These are phyloP conservation scores for Sinocyclocheilus grahami DNA, from an alignment of 2,113 vertebrate species.

Conservation along the genomic window DNA sequence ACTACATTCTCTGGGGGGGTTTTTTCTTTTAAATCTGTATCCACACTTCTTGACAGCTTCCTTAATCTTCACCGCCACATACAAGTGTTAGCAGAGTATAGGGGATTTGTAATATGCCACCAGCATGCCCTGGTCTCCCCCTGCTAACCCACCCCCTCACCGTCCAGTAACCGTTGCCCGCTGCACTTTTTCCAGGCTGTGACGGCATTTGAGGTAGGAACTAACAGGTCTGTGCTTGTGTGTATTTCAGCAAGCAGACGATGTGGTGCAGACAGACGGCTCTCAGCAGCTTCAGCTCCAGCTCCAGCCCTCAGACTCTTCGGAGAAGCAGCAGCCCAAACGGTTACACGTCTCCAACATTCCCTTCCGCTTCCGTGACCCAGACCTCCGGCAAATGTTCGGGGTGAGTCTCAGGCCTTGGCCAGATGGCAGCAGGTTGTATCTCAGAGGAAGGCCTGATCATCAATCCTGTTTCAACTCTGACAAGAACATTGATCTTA, in stretches of 20 bases:
- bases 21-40: conserved; percentile 54
- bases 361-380: conserved; percentile 83
- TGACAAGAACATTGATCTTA: conserved; percentile 30
- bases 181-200: not conserved
- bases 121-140: conserved; percentile 20
- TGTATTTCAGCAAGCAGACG: conserved; percentile 82
- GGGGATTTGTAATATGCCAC: conserved; percentile 55
- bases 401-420: conserved; percentile 79
- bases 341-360: conserved; percentile 82
- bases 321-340: conserved; percentile 93
- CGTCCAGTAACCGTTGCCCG: not conserved
- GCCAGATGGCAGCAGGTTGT: not conserved
- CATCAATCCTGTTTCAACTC: not conserved
- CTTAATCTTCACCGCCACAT: conserved; percentile 55
- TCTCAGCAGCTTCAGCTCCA: conserved; percentile 86
- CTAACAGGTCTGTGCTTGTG: conserved; percentile 43
- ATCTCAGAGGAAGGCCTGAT: not conserved
- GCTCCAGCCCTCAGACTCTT: conserved; percentile 80
- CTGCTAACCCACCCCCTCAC: not conserved
- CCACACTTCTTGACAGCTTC: conserved; percentile 56
- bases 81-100: conserved; percentile 53
- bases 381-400: conserved; percentile 94
- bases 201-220: not conserved
- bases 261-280: conserved; percentile 87
- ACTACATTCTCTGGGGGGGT: conserved; percentile 59